Base-by-base conservation (phyloP, 2,797 vertebrate species). In the Trachurus trachurus region DNA sequence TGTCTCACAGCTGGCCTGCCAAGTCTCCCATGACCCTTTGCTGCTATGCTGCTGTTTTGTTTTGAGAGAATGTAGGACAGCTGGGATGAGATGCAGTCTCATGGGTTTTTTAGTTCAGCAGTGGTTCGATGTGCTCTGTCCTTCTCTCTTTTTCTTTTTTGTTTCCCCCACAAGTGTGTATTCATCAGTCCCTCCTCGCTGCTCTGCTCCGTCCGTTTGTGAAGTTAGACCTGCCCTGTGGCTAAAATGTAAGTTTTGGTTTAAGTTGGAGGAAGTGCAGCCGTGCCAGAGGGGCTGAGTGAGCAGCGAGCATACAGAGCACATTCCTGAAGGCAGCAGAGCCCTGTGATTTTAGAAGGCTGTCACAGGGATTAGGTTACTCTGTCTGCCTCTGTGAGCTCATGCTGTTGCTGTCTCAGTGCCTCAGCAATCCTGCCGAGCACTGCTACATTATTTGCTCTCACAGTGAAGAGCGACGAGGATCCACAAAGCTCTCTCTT, bases 311-410 rank as follows among this genome's bases (percentile, higher is more conserved):
- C 89, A 86, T 70, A 93, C 84, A 76, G 90, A 90, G 89, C 92
- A 92, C 94, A 94, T 94, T 95, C 93, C 94, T 92, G 87, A 90
- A 92, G 90, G 89, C 92, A 90, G 91, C 83, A 77, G 89, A 94
- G 90, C 90, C 84, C 91, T 93, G 93, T 94, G 93, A 94, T 95
- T 94, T 94, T 91, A 94, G 92, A 89, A 92, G 90, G 83, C 92
- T 94, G 93, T 95, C 93, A 91, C 88, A 93, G 87, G 94, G 92
- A 93, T 95, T 93, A 92, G 87, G 92, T 96, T 94, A 93, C 92
- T 88, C 89, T 87, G 89, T 92, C 85, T 92, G 90, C 87, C 90
- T 89, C 90, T 89, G 91, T 94, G 93, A 93, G 93, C 92, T 94
- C 92, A 94, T 92, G 82, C 88, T 83, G 87, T 85, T 91, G 91